Conservation (phyloP, 64 coral and sea anemone species). For the Pocillopora damicornis region DNA sequence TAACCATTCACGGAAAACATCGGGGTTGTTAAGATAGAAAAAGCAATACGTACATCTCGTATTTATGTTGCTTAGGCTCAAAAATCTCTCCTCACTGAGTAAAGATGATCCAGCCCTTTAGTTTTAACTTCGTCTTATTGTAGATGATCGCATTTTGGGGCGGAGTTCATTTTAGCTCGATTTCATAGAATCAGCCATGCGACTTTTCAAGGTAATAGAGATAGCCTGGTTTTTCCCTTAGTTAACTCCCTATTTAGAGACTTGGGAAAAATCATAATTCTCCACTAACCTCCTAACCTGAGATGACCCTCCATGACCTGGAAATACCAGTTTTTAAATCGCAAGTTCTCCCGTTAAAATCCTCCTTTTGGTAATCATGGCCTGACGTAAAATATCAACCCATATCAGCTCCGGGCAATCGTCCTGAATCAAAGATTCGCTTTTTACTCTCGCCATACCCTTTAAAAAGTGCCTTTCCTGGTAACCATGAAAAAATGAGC, state of each 20-base stretch:
- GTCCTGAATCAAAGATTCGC: background rate
- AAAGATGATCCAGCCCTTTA: background rate
- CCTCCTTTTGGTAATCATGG: background rate
- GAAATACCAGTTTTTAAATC: slow-evolving; percentile 23
- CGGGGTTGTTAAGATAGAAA: slow-evolving; percentile 29
- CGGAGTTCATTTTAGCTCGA: slow-evolving; percentile 43
- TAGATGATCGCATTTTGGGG: background rate
- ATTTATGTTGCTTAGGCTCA: background rate
- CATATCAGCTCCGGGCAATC: slow-evolving; percentile 12
- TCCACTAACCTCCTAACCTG: slow-evolving; percentile 39
- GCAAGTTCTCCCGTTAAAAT: slow-evolving; percentile 32
- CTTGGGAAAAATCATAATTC: slow-evolving; percentile 10
- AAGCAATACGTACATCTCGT: background rate
- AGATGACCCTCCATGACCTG: slow-evolving; percentile 23
- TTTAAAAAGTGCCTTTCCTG: background rate
- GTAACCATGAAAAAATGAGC: slow-evolving; percentile 5
- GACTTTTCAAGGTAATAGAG: slow-evolving; percentile 41
- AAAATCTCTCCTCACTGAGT: background rate
- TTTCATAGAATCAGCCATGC: slow-evolving; percentile 35
- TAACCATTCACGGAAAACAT: slow-evolving; percentile 46
- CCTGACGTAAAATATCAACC: slow-evolving; percentile 14
- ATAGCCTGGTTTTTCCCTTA: slow-evolving; percentile 29
- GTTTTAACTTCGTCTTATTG: background rate
- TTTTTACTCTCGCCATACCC: background rate
- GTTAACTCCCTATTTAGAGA: slow-evolving; percentile 49